Base-by-base conservation (phyloP, 2,797 vertebrate genomes). In the Pipistrellus nathusii region DNA sequence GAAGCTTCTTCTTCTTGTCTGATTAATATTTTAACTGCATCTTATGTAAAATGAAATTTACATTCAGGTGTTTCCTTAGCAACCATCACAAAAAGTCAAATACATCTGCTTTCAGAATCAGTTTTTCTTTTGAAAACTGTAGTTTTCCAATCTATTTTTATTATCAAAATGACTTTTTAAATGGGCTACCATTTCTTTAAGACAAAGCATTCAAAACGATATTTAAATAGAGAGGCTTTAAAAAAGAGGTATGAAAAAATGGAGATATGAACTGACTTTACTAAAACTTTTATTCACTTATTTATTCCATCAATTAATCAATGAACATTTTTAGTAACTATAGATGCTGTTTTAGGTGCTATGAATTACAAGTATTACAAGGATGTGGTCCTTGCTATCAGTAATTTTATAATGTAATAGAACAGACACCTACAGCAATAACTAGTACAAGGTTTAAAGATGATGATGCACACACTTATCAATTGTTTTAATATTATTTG, bases 1-100 rank as follows among this genome's bases (percentile, higher is more conserved):
- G 76, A 95, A 86, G 82, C 71, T 88, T 88, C 51, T 90, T 93
- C n/a, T 30, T 85, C 35, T 96, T 44, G 90, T 93, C 88, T 86
- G 85, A 96, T 97, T 93, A 97, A 93, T 96, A 97, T 92, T 95
- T 96, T 95, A 96, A 92, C 64, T 27, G 59, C 80, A 20, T 86
- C 57, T 91, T 95, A 95, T 23, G 30, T 93, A 96, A 95, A 92
- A 91, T 90, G 46, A 95, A 96, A 96, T 95, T 94, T 97, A 81
- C 64, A 93, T 90, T 93, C 76, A 95, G 78, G 51, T 95, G 80
- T 95, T 97, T 69, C 83, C 83, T 95, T 96, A 96, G 94, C 85
- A 95, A 94, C 91, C 90, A 89, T 91, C 87, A 88, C 41, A 72
- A 44, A 94, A 88, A 95, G 96, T 94, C 81, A 96, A 95, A 90